Base-by-base conservation (phyloP, 2,888 invertebrate species). In the Uloborus plumipes region DNA sequence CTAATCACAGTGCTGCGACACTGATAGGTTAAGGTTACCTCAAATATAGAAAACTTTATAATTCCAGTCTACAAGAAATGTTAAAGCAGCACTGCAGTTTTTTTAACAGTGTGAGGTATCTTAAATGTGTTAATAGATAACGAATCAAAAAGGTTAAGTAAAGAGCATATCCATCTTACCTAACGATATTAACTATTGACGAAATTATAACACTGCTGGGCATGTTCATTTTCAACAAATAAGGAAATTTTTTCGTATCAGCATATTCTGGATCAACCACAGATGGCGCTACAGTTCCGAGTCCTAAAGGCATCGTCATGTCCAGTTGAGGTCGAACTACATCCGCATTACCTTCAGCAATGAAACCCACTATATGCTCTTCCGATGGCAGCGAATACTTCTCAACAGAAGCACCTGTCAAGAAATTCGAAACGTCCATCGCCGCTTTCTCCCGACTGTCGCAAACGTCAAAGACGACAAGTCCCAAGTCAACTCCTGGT, bases 171-270 rank as follows among this genome's bases (percentile, higher is more conserved):
- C 20, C 22, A 2, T 14, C 18, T n/a, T 74, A 81, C 55, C 87
- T 84, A 71, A 90, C 80, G 2, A 89, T 87, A 64, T 87, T 86
- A 9, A 88, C 86, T 66, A 89, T 87, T 2, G 89, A 88, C 86
- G 89, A 85, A 16, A 86, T 86, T n/a, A 84, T 26, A 13, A 84
- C 66, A 22, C 87, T 82, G 58, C 86, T 85, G 39, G 87, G 86
- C 47, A 87, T 73, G 9, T 87, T 86, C n/a, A 87, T 86, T 51
- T 86, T 87, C 84, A 88, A 85, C 84, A 87, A 83, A 31, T 86
- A 83, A 18, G 86, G 79, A 65, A 85, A 86, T 20, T 86, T 86
- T 11, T 85, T 85, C 4, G 86, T 84, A 74, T 87, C 85, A 22
- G 87, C 83, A n/a, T 87, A 87, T 20, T 87, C 86, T 9, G 87